These are phyloP conservation scores for Phyllotreta cruciferae DNA, from an alignment of 2,888 invertebrate genomes.

Conservation along the genomic window DNA sequence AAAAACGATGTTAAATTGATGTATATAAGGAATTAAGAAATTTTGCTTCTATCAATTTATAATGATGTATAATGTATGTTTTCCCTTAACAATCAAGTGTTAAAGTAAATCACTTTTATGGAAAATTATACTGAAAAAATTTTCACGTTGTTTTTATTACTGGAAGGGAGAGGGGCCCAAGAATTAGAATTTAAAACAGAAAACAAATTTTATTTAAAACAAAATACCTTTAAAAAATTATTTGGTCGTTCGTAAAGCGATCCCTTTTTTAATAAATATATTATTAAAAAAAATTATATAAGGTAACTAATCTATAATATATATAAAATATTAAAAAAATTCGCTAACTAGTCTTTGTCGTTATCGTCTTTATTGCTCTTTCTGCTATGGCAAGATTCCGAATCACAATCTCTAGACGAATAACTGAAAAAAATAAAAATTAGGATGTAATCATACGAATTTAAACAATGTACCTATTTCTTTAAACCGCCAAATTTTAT, in stretches of 20 bases:
- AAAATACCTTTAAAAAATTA: no score
- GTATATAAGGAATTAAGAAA: constrained; percentile 41
- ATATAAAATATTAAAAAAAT: no score
- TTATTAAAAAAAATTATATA: no score
- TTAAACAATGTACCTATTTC: no score
- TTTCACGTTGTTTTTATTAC: not conserved
- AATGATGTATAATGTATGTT: constrained; percentile 42
- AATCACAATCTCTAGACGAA: constrained; percentile 50
- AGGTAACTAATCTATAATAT: no score
- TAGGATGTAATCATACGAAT: not conserved
- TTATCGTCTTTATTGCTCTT: constrained; percentile 48
- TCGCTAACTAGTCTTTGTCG: constrained; percentile 37
- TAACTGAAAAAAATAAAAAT: constrained; percentile 43
- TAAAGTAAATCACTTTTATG: constrained; percentile 49
- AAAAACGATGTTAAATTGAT: constrained; percentile 37
- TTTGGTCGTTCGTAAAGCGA: no score
- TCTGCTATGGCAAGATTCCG: constrained; percentile 47
- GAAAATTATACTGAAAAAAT: constrained; percentile 42
- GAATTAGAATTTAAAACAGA: no score
- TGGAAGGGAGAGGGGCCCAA: no score
- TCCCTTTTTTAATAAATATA: no score
- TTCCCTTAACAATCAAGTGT: constrained; percentile 49
- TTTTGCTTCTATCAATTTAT: constrained; percentile 47
- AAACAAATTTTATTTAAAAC: no score
- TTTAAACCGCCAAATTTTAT: no score